Base-by-base conservation (phyloP, 2,797 vertebrate species). In the Labeo calbasu region DNA sequence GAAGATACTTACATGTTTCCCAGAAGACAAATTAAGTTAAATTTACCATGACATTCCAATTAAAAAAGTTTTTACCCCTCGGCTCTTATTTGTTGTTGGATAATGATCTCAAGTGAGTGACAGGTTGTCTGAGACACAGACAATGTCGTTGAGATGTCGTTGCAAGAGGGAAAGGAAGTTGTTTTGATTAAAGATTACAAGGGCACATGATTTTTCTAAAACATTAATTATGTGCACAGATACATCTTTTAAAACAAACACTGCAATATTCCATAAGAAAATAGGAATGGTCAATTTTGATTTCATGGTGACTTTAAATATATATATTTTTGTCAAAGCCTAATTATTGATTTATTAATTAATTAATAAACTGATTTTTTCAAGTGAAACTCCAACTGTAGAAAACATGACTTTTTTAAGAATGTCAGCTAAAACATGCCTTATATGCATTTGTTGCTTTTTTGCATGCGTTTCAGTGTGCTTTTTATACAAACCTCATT, bases 401-500 rank as follows among this genome's bases (percentile, higher is more conserved):
- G 48, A 55, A 19, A 17, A 40, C 65, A 23, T 1, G 36, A 32
- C 4, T 66, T 65, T 43, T 78, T 77, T 46, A 46, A 61, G 21
- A 50, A 69, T 40, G n/a, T 43, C 21, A 55, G 7, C 4, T n/a
- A 43, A n/a, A 10, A 59, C 25, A 48, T 57, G 48, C 46, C 7
- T 71, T 7, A 21, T 2, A 5, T 1, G 2, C 4, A 36, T 77
- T 23, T 77, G 13, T 59, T 40, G 21, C 51, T 2, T 57, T 76
- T 55, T 55, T 80, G 50, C 32, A 43, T 57, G 32, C 10, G 2
- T 43, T 69, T 69, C 1, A 43, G 2, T 3, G 15, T 51, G 8
- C 51, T 25, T 36, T 36, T 82, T 21, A 73, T 15, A 73, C 13
- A 46, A 51, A 73, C 70, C 70, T 51, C 46, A 15, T 51, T 73